Base-by-base conservation (phyloP, 2,888 invertebrate genomes). In the Parnassius apollo region DNA sequence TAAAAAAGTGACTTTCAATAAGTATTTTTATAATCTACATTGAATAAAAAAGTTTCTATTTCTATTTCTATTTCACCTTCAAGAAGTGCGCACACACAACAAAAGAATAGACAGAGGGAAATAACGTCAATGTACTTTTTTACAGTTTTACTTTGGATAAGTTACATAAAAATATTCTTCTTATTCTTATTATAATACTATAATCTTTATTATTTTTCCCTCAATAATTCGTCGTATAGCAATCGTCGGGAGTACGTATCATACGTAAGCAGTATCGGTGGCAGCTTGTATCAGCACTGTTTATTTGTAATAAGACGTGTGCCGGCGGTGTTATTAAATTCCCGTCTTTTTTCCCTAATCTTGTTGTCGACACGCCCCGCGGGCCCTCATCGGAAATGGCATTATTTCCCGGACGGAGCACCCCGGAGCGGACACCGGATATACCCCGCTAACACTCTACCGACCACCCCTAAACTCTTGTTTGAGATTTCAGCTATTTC, bases 321-420 rank as follows among this genome's bases (percentile, higher is more conserved):
- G 82, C 81, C 79, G 75, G 77, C 75, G 75, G 76, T 83, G 84
- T 87, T 88, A 87, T 86, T 86, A 86, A 83, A 85, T 83, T 83
- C 82, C 76, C 85, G 82, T 82, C 78, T 83, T 82, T 83, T 83
- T 85, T 59, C 51, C 85, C 80, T 86, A 86, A 88, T 86, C 82
- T 81, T 78, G 82, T 83, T 82, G 82, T 82, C 80, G 81, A 78
- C 79, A 78, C 82, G 80, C 79, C 82, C 85, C 82, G 82, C 82
- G 84, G 86, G 85, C 78, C 80, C 80, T 81, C 86, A 85, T 86
- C 86, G 88, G 88, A 87, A 89, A 89, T 88, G 76, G 85, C 84
- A 88, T 89, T 89, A 90, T 86, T 85, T 83, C 81, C 75, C 71
- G 68, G 65, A 66, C 68, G 70, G 69, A 67, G 59, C 60, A 66